Conservation (phyloP, 1,140 invertebrate species). For the Neotoxoptera formosana region DNA sequence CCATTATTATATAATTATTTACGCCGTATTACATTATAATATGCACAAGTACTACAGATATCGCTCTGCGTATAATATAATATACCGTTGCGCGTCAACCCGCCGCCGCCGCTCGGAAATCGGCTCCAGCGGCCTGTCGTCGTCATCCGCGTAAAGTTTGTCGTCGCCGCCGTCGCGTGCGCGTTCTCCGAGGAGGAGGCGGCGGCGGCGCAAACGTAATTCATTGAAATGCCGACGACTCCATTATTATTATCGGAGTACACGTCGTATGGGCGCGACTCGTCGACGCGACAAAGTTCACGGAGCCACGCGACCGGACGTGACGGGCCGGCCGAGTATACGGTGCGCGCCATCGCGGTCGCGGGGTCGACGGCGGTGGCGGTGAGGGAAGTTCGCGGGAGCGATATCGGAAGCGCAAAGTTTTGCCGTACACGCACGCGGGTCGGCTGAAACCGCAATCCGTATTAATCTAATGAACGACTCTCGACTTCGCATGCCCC, state of each 20-base stretch:
- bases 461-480: conserved; percentile 54
- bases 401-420: conserved; percentile 29
- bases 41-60: neutral
- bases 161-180: neutral
- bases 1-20: neutral
- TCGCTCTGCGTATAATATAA: too few relatives aligned
- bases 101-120: neutral
- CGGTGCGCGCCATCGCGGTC: neutral
- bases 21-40: neutral
- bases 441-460: neutral
- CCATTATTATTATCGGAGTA: neutral
- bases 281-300: neutral
- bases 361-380: neutral
- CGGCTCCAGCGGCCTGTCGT: neutral
- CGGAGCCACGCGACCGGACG: neutral
- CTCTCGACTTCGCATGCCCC: neutral
- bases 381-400: neutral
- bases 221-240: neutral
- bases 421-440: neutral
- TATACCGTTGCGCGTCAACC: neutral
- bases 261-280: too few relatives aligned
- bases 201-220: neutral
- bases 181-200: neutral
- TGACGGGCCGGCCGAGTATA: neutral
- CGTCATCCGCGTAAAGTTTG: neutral